A percentile compares a stretch with the other conserved stretches of the same genome.
phyloP scores from a whole-genome alignment of 1,140 invertebrate genomes.

The Drosophila nikananu region DNA sequence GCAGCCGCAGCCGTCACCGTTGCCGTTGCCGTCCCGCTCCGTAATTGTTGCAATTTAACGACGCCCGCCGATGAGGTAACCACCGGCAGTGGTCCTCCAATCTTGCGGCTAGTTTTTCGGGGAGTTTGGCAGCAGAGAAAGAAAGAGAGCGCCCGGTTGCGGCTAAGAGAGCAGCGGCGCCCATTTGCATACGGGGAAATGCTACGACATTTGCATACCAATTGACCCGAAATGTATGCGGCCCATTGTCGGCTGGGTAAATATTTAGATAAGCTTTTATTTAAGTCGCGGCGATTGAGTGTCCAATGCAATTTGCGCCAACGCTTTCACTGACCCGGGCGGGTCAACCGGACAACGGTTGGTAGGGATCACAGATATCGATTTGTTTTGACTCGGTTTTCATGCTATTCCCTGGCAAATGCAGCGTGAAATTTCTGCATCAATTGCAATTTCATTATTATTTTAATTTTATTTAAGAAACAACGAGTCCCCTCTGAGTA shows the following conservation, averaged over 20 bases:
- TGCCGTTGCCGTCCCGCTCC: neutral
- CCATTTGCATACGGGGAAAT: slow-evolving; percentile 45
- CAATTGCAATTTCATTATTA: slow-evolving; percentile 12
- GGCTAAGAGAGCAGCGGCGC: slow-evolving; percentile 19
- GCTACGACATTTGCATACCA: slow-evolving; percentile 68
- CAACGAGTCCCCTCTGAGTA: neutral
- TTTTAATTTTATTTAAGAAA: slow-evolving; percentile 11
- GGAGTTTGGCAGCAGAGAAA: slow-evolving; percentile 3
- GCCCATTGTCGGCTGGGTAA: slow-evolving; percentile 44
- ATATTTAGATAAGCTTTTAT: slow-evolving; percentile 59
- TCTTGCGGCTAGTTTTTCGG: slow-evolving; percentile 7
- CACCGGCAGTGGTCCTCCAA: slow-evolving; percentile 34
- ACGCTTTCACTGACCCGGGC: slow-evolving; percentile 59
- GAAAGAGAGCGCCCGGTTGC: slow-evolving; percentile 20
- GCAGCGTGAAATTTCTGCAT: slow-evolving; percentile 23
- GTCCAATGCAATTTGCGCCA: slow-evolving; percentile 64
- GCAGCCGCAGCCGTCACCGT: neutral
- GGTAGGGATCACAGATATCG: slow-evolving; percentile 8
- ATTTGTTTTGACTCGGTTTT: slow-evolving; percentile 30
- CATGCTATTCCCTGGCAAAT: slow-evolving; percentile 21
- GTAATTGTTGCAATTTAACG: slow-evolving; percentile 77
- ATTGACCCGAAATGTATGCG: slow-evolving; percentile 56
- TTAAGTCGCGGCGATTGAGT: slow-evolving; percentile 22
- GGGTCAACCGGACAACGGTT: slow-evolving; percentile 20
- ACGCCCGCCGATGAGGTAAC: slow-evolving; percentile 71